Base-by-base conservation (phyloP, 2,797 vertebrate genomes). In the Thamnophis elegans region DNA sequence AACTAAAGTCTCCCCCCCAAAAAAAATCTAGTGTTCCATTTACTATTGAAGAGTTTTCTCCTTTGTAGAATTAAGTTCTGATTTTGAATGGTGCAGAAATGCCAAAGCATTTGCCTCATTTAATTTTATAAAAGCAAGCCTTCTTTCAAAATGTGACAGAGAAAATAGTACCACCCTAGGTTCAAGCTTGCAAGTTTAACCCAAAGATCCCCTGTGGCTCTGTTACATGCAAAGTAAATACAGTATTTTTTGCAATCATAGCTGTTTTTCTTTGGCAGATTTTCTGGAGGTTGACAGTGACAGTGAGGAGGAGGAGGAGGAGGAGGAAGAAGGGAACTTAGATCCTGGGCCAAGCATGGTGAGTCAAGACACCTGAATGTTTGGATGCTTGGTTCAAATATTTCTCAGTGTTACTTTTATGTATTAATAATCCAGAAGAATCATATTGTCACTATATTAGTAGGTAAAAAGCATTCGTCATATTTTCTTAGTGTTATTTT, bases 231-330 rank as follows among this genome's bases (percentile, higher is more conserved):
- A 82, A 2, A 82, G 25, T 58, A 3, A 56, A 68, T 88, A 47
- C 42, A 20, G n/a, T 65, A 42, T 0, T 36, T 28, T 53, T 32
- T 32, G 11, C 59, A 42, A 58, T 36, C 58, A 58, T 87, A 90
- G 5, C 36, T 10, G 78, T 13, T 68, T 78, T 94, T 60, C 59
- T 91, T 78, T 92, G 36, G 59, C 90, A 96, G 96, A 51, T 93
- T 87, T 47, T 62, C 90, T 92, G 78, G 95, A 94, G 0, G 95
- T 25, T 32, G 92, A 91, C 85, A 97, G 94, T 0, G 95, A 97
- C 2, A 94, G 95, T 22, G 95, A 96, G 11, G 85, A 94, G 0
- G 58, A 59, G 1, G 16, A 94, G 0, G 94, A 93, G 1, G 89
- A 95, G 1, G 86, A 93, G 9, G 95, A 95, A 4, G 92, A 94